A percentile compares a stretch with the other conserved stretches of the same genome.
phyloP scores from a whole-genome alignment of 1,140 invertebrate species.

The Tribolium madens region DNA sequence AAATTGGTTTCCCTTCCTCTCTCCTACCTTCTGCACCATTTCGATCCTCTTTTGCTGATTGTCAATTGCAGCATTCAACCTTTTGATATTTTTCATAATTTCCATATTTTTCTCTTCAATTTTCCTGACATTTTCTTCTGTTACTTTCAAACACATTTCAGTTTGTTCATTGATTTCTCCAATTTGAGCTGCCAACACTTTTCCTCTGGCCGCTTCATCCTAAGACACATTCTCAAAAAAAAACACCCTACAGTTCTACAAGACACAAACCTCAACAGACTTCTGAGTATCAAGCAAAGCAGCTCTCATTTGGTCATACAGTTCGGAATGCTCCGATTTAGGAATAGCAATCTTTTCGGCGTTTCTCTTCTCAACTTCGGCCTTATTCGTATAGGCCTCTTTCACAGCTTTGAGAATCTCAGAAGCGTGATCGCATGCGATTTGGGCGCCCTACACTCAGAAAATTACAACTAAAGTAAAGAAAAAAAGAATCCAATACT shows the following conservation, averaged over 20 bases:
- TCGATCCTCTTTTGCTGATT: slow-evolving; percentile 11
- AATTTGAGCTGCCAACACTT: slow-evolving; percentile 61
- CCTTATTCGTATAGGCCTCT: slow-evolving; percentile 53
- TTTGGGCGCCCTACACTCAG: slow-evolving; percentile 52
- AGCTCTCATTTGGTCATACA: slow-evolving; percentile 60
- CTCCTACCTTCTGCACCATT: background rate
- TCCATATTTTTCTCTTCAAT: slow-evolving; percentile 61
- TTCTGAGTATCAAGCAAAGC: slow-evolving; percentile 61
- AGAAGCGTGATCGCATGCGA: slow-evolving; percentile 49
- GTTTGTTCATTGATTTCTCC: slow-evolving; percentile 59
- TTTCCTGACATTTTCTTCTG: slow-evolving; percentile 58
- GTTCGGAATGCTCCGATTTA: slow-evolving; percentile 53
- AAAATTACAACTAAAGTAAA: background rate
- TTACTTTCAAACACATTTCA: slow-evolving; percentile 57
- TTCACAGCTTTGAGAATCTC: slow-evolving; percentile 54
- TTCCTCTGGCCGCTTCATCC: slow-evolving; percentile 61
- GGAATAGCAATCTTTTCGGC: slow-evolving; percentile 48
- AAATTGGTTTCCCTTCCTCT: background rate
- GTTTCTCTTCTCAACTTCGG: slow-evolving; percentile 52
- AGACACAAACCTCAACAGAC: slow-evolving; percentile 56
- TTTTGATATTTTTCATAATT: slow-evolving; percentile 61
- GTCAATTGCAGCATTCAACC: slow-evolving; percentile 53
- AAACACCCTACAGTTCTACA: background rate
- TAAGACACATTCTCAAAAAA: slow-evolving; percentile 10
- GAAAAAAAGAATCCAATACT: slow-evolving; percentile 41